These are phyloP conservation scores for Tribolium madens DNA, from an alignment of 1,140 invertebrate genomes.

Conservation along the genomic window DNA sequence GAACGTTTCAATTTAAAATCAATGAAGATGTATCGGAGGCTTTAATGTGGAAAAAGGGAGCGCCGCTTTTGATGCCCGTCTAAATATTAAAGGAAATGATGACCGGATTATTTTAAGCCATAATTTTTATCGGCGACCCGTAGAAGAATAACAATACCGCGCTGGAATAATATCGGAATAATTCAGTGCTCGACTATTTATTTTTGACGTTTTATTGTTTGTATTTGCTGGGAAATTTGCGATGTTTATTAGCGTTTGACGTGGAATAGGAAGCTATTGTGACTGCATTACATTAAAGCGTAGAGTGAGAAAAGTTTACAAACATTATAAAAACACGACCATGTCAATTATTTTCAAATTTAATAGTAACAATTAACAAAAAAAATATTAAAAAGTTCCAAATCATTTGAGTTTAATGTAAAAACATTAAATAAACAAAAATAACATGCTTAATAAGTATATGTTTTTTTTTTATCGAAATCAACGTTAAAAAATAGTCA, in stretches of 20 bases:
- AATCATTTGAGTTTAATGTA: too few species aligned
- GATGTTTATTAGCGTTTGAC: not conserved
- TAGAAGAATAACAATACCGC: slow-evolving; percentile 10
- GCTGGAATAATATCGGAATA: slow-evolving; percentile 1
- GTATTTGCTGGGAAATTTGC: not conserved
- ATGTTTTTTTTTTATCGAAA: too few species aligned
- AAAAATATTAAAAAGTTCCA: too few species aligned
- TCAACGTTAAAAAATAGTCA: too few species aligned
- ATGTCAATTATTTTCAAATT: too few species aligned
- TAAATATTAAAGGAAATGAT: slow-evolving; percentile 10
- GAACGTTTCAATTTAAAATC: slow-evolving; percentile 11
- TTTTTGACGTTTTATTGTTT: slow-evolving; percentile 4
- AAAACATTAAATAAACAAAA: too few species aligned
- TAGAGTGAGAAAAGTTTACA: too few species aligned
- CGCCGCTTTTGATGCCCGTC: not conserved
- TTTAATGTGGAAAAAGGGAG: not conserved
- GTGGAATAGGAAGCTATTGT: not conserved
- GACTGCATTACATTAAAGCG: not conserved
- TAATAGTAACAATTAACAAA: too few species aligned
- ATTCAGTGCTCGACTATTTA: not conserved
- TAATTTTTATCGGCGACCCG: slow-evolving; percentile 1
- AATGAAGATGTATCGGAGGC: slow-evolving; percentile 2
- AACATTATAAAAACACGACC: too few species aligned
- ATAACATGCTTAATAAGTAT: too few species aligned
- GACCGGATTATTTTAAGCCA: slow-evolving; percentile 8